Percentiles rank a stretch among this genome's conserved stretches.
Evolutionary conservation across 2,113 vertebrate species (phyloP).

Genomic region (Spermophilus dauricus): DNA sequence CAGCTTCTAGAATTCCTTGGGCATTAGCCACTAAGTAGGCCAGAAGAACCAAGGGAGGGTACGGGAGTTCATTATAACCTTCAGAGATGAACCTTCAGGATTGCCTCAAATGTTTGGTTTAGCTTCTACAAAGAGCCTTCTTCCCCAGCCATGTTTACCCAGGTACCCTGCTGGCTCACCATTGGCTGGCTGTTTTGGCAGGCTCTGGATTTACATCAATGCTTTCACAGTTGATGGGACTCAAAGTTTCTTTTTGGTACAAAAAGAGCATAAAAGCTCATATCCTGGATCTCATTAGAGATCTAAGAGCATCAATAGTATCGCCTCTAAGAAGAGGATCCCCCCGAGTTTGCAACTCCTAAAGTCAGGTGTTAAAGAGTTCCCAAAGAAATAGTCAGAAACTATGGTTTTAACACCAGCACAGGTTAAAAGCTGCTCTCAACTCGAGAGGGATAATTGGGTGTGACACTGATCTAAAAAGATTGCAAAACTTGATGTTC

Average conservation of each 20-base stretch:
- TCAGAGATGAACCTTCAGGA: not conserved
- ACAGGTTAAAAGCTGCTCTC: not conserved
- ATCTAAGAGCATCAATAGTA: too few species aligned
- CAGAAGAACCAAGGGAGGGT: not conserved
- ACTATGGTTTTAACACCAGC: not conserved
- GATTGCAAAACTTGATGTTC: not conserved
- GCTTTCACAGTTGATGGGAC: not conserved
- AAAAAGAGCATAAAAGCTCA: not conserved
- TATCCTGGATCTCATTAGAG: not conserved
- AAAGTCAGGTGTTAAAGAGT: not conserved
- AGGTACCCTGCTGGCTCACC: not conserved
- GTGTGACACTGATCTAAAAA: not conserved
- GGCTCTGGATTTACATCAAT: not conserved
- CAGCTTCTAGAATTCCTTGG: not conserved
- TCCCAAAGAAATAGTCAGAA: not conserved
- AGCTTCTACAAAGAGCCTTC: not conserved
- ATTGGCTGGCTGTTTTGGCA: not conserved
- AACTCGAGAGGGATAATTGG: not conserved
- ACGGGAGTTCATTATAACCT: too few species aligned
- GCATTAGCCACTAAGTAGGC: not conserved
- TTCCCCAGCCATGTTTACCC: fast-evolving
- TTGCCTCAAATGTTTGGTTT: not conserved
- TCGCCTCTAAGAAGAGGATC: not conserved
- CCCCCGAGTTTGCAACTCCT: not conserved
- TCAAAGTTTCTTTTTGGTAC: not conserved